phyloP scores from a whole-genome alignment of 2,797 vertebrate species.

The Poecile montanus region DNA sequence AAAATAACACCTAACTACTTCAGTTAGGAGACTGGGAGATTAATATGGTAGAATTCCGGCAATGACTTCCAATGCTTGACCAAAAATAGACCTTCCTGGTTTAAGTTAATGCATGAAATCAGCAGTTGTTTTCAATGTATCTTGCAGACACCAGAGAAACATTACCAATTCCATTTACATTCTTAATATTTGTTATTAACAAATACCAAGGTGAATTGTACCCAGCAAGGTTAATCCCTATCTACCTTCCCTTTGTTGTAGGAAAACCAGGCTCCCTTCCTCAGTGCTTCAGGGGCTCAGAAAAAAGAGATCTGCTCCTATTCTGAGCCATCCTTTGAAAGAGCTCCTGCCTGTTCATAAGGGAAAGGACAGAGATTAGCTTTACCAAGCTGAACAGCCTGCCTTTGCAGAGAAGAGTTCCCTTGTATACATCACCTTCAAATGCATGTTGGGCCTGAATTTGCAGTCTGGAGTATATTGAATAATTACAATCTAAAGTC shows the following conservation, averaged over 20 bases:
- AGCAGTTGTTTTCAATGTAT: background rate
- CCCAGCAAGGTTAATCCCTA: background rate
- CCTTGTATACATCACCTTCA: background rate
- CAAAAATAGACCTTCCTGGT: background rate
- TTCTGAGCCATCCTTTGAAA: background rate
- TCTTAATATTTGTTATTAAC: background rate
- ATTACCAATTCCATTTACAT: background rate
- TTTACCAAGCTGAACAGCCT: background rate
- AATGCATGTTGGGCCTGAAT: background rate
- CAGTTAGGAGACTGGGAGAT: background rate
- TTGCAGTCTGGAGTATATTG: background rate
- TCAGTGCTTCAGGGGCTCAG: background rate
- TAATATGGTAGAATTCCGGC: background rate
- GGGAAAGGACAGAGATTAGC: background rate
- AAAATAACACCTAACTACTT: background rate
- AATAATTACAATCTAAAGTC: background rate
- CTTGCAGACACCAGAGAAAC: background rate
- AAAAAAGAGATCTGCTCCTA: background rate
- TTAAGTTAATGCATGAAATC: background rate
- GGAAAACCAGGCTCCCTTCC: background rate
- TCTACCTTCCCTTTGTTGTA: background rate
- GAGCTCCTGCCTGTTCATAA: background rate
- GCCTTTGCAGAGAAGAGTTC: background rate
- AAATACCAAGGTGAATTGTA: background rate
- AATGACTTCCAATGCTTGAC: background rate